Base-by-base conservation (phyloP, 92 coral and sea anemone species). In the Pocillopora grandis region DNA sequence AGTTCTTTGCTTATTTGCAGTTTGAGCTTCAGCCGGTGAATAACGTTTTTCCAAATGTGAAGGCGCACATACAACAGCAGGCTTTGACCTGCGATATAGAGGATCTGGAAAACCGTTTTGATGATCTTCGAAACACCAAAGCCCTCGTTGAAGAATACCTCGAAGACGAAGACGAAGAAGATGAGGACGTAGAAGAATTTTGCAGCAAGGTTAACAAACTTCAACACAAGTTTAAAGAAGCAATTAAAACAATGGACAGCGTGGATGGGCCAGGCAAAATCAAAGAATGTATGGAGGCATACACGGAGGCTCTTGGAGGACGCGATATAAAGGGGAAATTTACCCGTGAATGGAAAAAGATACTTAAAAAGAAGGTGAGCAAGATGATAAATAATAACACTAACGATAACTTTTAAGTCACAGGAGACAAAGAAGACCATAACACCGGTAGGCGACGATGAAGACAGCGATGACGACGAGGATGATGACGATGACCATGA, bases 11-110 rank as follows among this genome's bases (percentile, higher is more conserved):
- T 66, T 80, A 16, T 64, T 8, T 21, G 19, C 71, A 85, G 88
- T 20, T 77, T 68, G 88, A 85, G 21, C 84, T 85, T 77, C 88
- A 77, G 27, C 84, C 88, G 2, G 37, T 78, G 33, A 42, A 27
- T 27, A 78, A 37, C 49, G 55, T 77, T 61, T 19, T 31, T 35
- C 58, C 62, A 14, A n/a, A 7, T 4, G 21, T 33, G 1, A 3
- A 13, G 31, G 12, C 10, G 17, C 42, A 20, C 63, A n/a, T 18
- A 16, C 65, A 57, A 2, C 62, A 20, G 15, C 66, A 35, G 20
- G 88, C 71, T 11, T 21, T 77, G 42, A 42, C 59, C 20, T 48
- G 61, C 3, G 78, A 75, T 1, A 77, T 85, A 16, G 66, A 57
- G 55, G 88, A 85, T 0, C 17, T 85, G 48, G 84, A 85, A 16